A percentile compares a stretch with the other conserved stretches of the same genome.
Evolutionary conservation across 2,113 vertebrate species (phyloP).

Genomic region (Myrmophylax atrothorax): DNA sequence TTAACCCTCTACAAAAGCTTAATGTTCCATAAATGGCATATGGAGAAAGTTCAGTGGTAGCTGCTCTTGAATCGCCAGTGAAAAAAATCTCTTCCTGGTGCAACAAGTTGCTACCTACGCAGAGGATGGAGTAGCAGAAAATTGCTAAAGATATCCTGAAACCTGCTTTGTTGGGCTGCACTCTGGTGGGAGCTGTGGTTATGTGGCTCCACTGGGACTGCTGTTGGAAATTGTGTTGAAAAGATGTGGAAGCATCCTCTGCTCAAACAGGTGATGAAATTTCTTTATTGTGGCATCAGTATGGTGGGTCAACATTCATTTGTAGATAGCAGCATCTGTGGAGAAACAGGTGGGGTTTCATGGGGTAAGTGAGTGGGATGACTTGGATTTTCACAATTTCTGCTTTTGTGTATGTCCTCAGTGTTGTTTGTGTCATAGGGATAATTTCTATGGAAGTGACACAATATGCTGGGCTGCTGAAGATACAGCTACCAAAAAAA

Average conservation of each 20-base stretch:
- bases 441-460: not conserved
- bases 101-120: not conserved
- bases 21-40: not conserved
- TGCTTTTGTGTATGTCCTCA: not conserved
- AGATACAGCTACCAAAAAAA: not conserved
- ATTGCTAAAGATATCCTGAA: not conserved
- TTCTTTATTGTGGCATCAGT: not conserved
- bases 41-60: fast-evolving
- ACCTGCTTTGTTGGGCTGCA: not conserved
- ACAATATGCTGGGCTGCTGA: not conserved
- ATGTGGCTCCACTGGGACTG: not conserved
- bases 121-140: not conserved
- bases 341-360: not conserved
- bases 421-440: fast-evolving
- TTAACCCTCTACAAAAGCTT: not conserved
- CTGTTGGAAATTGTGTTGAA: not conserved
- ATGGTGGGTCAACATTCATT: not conserved
- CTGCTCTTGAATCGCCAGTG: not conserved
- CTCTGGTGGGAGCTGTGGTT: not conserved
- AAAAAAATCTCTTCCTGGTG: not conserved
- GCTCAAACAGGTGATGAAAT: not conserved
- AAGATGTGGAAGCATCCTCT: not conserved
- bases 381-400: not conserved
- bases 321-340: not conserved
- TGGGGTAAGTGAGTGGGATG: not conserved